These are phyloP conservation scores for Myripristis jacobus DNA, from an alignment of 2,797 vertebrate genomes.

Conservation along the genomic window DNA sequence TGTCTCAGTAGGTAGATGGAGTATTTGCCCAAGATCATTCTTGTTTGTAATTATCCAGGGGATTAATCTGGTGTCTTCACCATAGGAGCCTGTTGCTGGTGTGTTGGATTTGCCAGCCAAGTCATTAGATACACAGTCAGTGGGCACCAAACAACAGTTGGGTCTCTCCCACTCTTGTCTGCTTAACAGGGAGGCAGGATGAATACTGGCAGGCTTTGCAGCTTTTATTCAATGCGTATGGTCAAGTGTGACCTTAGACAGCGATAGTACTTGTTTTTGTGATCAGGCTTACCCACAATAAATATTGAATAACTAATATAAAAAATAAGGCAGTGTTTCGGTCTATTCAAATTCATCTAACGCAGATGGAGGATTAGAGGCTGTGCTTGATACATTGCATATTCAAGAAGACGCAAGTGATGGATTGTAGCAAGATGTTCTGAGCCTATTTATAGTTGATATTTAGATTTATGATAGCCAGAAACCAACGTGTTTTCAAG, in stretches of 20 bases:
- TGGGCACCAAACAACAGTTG: constrained; percentile 74
- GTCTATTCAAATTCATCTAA: constrained; percentile 51
- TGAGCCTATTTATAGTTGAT: constrained; percentile 74
- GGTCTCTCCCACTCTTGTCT: constrained; percentile 72
- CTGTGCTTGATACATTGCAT: constrained; percentile 58
- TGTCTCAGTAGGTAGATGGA: constrained; percentile 74
- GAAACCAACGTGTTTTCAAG: constrained; percentile 66
- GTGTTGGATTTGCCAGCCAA: constrained; percentile 78
- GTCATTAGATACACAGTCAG: constrained; percentile 83
- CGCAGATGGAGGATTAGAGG: constrained; percentile 56
- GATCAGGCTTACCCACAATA: constrained; percentile 16
- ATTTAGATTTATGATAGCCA: constrained; percentile 77
- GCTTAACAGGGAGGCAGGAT: constrained; percentile 67
- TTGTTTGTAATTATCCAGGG: constrained; percentile 80
- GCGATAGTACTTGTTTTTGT: constrained; percentile 20
- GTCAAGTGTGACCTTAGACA: constrained; percentile 56
- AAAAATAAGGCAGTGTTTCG: constrained; percentile 12
- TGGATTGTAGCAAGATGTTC: constrained; percentile 73
- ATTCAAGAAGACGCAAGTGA: constrained; percentile 73
- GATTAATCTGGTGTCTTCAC: constrained; percentile 79
- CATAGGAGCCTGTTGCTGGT: constrained; percentile 71
- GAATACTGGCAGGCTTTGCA: constrained; percentile 62
- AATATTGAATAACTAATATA: constrained; percentile 14
- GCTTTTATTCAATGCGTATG: constrained; percentile 59
- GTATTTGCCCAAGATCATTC: constrained; percentile 81